Evolutionary conservation across 2,797 vertebrate species (phyloP), one percentile per base, ranked within the genome.

Genomic region (Graptemys geographica): DNA sequence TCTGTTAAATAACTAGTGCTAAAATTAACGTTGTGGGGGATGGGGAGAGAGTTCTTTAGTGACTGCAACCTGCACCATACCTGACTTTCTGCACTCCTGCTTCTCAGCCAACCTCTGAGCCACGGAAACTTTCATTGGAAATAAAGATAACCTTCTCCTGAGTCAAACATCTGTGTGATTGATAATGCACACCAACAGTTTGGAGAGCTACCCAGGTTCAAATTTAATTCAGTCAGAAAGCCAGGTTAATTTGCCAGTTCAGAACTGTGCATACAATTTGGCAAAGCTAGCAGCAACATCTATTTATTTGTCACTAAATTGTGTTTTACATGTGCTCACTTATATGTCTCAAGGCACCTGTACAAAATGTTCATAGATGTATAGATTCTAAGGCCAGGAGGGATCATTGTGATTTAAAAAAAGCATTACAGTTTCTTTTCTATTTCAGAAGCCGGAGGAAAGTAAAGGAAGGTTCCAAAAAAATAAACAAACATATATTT

Each of bases 261-360:
- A 51, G 51, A 52, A 79, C 33, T 28, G 18, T 44, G 15, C 25
- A 1, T 76, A 28, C 13, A 47, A 16, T 28, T 47, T 76, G 41
- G 25, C 72, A 76, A 28, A 76, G 41, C 25, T 27, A 27, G 27
- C 72, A 28, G 72, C 11, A 76, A 47, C 72, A 76, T 76, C 23
- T 76, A 76, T 76, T 76, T 79, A 19, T 62, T 79, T 62, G 41
- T 52, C 19, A 41, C 49, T 62, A 51, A 52, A 13, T 41, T 52
- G 6, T 80, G 3, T 53, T 28, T n/a, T 90, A 62, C 2, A 12
- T 28, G 25, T 90, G 47, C 72, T 65, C 27, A 65, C 53, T 55
- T 85, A 4, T 56, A 47, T 28, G 47, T 87, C 91, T 96, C 69
- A 94, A 89, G 78, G 90, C 84, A 51, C 18, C 16, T 65, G n/a